Evolutionary conservation across 1,140 invertebrate species (phyloP).

Genomic region (Wasmannia auropunctata): DNA sequence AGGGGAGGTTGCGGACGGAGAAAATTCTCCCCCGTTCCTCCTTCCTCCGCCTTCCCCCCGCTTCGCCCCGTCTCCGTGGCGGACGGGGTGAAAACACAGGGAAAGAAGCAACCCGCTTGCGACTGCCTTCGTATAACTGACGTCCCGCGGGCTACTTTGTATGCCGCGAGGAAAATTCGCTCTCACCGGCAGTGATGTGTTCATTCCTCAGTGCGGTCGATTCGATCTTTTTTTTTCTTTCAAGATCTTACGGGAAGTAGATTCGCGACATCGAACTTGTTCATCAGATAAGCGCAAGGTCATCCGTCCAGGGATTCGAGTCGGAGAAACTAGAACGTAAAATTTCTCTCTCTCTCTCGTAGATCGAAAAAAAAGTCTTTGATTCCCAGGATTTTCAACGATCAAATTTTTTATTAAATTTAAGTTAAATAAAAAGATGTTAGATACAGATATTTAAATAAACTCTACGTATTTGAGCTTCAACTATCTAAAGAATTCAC

Average conservation of each 20-base stretch:
- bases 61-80: too few relatives aligned
- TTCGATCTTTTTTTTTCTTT: slow-evolving; percentile 14
- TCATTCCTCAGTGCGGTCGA: slow-evolving; percentile 70
- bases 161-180: slow-evolving; percentile 64
- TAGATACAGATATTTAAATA: neutral
- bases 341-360: neutral
- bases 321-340: neutral
- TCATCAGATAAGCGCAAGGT: neutral
- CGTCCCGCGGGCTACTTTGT: slow-evolving; percentile 69
- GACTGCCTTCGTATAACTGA: slow-evolving; percentile 63
- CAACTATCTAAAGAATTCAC: neutral
- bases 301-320: neutral
- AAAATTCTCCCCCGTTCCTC: neutral
- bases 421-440: too few relatives aligned
- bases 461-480: neutral
- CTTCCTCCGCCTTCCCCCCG: too few relatives aligned
- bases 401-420: neutral
- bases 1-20: neutral
- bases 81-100: slow-evolving; percentile 33
- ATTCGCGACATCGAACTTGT: neutral
- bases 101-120: slow-evolving; percentile 55
- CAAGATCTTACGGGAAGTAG: neutral
- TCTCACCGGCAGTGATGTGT: slow-evolving; percentile 71
- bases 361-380: too few relatives aligned
- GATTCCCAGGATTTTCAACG: neutral